Conservation (phyloP, 2,113 vertebrate genomes). For the Aythya baeri region DNA sequence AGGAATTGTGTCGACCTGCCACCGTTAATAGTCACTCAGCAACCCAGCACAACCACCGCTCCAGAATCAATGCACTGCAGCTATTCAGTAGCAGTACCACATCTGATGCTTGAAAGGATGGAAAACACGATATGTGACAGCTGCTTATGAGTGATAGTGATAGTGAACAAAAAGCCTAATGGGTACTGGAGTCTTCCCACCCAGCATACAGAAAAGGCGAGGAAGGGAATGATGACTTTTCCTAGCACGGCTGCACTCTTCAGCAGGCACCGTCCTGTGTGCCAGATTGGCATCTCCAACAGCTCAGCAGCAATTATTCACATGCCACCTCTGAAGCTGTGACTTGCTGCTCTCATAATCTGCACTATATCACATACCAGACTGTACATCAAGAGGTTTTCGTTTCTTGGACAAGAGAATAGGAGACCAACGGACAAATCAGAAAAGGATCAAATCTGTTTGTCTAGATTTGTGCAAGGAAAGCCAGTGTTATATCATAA, state of each 20-base stretch:
- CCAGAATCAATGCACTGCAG: neutral
- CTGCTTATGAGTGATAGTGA: slow-evolving; percentile 34
- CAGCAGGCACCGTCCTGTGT: neutral
- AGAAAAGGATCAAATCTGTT: neutral
- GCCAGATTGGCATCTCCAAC: slow-evolving; percentile 45
- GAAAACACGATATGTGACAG: slow-evolving; percentile 22
- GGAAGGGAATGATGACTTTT: slow-evolving; percentile 9
- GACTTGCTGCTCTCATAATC: neutral
- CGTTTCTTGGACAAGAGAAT: neutral
- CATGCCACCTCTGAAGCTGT: neutral
- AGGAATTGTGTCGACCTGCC: slow-evolving; percentile 48
- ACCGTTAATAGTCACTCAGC: slow-evolving; percentile 42
- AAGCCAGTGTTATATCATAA: neutral
- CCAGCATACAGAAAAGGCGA: neutral
- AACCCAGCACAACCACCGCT: neutral
- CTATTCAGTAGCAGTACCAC: neutral
- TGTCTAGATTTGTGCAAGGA: neutral
- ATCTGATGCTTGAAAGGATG: slow-evolving; percentile 27
- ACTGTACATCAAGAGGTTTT: neutral
- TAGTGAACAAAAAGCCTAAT: slow-evolving; percentile 37
- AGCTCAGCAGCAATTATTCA: neutral
- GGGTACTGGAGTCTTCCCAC: neutral
- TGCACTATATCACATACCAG: neutral
- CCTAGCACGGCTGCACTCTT: neutral
- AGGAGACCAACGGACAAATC: neutral